Evolutionary conservation across 2,888 invertebrate species (phyloP).

Genomic region (Drosophila pseudotakahashii): DNA sequence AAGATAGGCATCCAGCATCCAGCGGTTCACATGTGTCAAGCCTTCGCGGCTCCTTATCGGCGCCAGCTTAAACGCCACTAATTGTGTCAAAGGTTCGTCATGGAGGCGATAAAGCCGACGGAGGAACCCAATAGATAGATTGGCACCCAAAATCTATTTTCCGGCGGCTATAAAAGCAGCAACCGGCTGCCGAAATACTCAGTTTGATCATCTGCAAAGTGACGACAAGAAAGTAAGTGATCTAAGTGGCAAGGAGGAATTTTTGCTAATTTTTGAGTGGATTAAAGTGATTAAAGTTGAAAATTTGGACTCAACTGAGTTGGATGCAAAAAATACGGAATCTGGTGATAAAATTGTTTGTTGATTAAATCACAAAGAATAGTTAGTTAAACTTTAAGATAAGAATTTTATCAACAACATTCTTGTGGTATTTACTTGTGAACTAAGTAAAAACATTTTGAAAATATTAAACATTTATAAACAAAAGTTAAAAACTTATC

Average conservation of each 20-base stretch:
- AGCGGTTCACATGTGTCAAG: constrained; percentile 53
- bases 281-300: not conserved
- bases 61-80: constrained; percentile 44
- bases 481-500: too few species aligned
- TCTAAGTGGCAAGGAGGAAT: not conserved
- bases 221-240: constrained; percentile 53
- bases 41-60: constrained; percentile 59
- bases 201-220: constrained; percentile 54
- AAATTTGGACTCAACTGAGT: not conserved
- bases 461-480: too few species aligned
- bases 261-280: not conserved
- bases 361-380: too few species aligned
- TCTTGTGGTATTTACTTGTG: too few species aligned
- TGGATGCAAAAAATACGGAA: too few species aligned
- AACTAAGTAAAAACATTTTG: too few species aligned
- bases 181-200: constrained; percentile 20
- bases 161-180: constrained; percentile 57
- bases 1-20: constrained; percentile 47
- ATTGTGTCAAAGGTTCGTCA: constrained; percentile 68
- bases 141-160: constrained; percentile 6
- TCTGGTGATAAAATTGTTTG: too few species aligned
- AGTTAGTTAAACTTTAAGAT: too few species aligned
- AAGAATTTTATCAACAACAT: too few species aligned
- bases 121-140: too few species aligned
- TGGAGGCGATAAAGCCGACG: constrained; percentile 45